Conservation (phyloP, 2,888 invertebrate species). For the Orchestes rusci region DNA sequence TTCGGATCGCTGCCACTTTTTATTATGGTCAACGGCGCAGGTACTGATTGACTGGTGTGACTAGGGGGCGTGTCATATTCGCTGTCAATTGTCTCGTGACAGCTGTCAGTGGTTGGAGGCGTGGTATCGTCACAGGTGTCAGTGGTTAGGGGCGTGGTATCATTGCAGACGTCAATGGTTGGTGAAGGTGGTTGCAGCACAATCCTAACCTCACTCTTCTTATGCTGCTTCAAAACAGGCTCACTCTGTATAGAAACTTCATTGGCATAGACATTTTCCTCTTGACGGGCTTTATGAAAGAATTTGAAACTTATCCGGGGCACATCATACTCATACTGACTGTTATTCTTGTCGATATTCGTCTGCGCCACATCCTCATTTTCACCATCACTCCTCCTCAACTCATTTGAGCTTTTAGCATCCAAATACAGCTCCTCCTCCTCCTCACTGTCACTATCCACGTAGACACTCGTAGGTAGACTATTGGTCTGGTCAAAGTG, state of each 20-base stretch:
- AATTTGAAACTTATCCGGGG: constrained; percentile 44
- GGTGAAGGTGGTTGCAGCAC: constrained; percentile 28
- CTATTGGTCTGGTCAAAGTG: constrained; percentile 34
- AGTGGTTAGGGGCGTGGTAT: too few relatives aligned
- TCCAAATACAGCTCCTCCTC: constrained; percentile 33
- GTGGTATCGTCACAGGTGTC: constrained; percentile 18
- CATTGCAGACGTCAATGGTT: constrained; percentile 3
- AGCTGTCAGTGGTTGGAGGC: neutral
- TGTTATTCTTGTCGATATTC: constrained; percentile 30
- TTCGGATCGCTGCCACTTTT: constrained; percentile 42
- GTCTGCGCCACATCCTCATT: constrained; percentile 29
- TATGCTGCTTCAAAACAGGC: constrained; percentile 19
- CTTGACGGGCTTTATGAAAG: constrained; percentile 32
- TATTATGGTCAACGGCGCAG: constrained; percentile 29
- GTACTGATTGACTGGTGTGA: constrained; percentile 18
- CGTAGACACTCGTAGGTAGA: constrained; percentile 33
- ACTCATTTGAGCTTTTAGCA: constrained; percentile 22
- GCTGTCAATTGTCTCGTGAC: constrained; percentile 3
- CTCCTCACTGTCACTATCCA: constrained; percentile 29
- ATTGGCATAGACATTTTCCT: constrained; percentile 31
- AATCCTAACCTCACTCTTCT: constrained; percentile 37
- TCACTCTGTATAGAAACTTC: constrained; percentile 23
- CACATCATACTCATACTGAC: constrained; percentile 39
- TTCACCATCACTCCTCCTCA: constrained; percentile 13
- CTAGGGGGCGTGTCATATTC: constrained; percentile 4